Evolutionary conservation across 2,888 invertebrate genomes (phyloP), one percentile per base, ranked within the genome.

Genomic region (Agrotis clavis): DNA sequence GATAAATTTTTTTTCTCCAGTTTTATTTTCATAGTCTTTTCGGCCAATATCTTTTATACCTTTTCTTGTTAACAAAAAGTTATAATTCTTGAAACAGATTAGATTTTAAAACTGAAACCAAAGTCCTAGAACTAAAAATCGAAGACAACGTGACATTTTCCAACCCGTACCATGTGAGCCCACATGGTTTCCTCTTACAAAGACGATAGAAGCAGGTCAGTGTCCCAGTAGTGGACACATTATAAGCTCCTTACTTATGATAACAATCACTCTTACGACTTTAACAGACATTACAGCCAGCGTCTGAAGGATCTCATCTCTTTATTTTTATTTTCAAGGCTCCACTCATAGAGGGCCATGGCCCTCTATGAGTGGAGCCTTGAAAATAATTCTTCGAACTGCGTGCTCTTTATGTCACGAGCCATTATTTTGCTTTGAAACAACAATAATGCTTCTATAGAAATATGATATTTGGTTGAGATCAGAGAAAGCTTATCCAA

Each of bases 61-160:
- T 3, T 56, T 11, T 50, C 13, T 19, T 35, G 2, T 5, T 4
- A 64, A 7, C n/a, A 76, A 77, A 66, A 63, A 71, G 77, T 21
- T 50, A 30, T 57, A 13, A 16, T 30, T 2, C 18, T 30, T 30
- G 1, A 30, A 30, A 5, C 30, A 3, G 30, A 30, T 30, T 30
- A 5, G 4, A 30, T 30, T 30, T 30, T 30, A 30, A 30, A 30
- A 30, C 30, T n/a, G n/a, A n/a, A n/a, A n/a, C n/a, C n/a, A n/a
- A 14, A 14, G 53, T 14, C 13, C 0, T 21, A 21, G 18, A 18
- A 25, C 54, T 3, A 54, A 30, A 25, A 25, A 18, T 19, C 3
- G n/a, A 56, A 56, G 18, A 56, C 56, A 30, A 30, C 5, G 13
- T 25, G 25, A 6, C 18, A 9, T 30, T 16, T 18, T 2, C n/a